Base-by-base conservation (phyloP, 2,113 vertebrate genomes). In the Anolis carolinensis region DNA sequence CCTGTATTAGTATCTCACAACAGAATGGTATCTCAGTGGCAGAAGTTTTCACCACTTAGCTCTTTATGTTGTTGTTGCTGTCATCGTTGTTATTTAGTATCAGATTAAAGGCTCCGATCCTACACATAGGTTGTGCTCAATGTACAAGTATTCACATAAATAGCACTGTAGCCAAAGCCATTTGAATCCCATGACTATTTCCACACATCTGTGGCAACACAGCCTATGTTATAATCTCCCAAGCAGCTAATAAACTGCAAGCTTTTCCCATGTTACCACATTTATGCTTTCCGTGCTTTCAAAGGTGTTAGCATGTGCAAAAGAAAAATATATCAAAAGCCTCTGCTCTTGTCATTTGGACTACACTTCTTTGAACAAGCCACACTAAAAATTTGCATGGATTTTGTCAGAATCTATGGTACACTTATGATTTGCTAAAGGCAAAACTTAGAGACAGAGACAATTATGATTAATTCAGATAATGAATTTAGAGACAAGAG, bases 401-500 rank as follows among this genome's bases (percentile, higher is more conserved):
- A 83, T 89, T 59, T 89, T 94, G 92, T 91, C 91, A 93, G 18
- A 94, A 92, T 93, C 90, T 94, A 80, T 32, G 81, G 90, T 94
- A 93, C 89, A 87, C 27, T 55, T 63, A 16, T 27, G 52, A 63
- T n/a, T 34, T 16, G 7, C 44, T 96, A 94, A 96, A 96, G 96
- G 94, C 83, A 91, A 92, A 94, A 95, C 94, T 96, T 97, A 92
- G 95, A 95, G 92, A 95, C 96, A 91, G 93, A 94, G 89, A 77
- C 92, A 96, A 91, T 90, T 94, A 95, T 93, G 83, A 93, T 92
- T 91, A 90, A 86, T 89, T 91, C 90, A 90, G 89, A 93, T 95
- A 94, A 63, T 92, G 90, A 93, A 91, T 92, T 90, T 86, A 95
- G 94, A 93, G 84, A 48, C 52, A 55, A 11, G 8, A 55, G 52